phyloP scores from a whole-genome alignment of 1,140 invertebrate species.

The Heliconius hewitsoni region DNA sequence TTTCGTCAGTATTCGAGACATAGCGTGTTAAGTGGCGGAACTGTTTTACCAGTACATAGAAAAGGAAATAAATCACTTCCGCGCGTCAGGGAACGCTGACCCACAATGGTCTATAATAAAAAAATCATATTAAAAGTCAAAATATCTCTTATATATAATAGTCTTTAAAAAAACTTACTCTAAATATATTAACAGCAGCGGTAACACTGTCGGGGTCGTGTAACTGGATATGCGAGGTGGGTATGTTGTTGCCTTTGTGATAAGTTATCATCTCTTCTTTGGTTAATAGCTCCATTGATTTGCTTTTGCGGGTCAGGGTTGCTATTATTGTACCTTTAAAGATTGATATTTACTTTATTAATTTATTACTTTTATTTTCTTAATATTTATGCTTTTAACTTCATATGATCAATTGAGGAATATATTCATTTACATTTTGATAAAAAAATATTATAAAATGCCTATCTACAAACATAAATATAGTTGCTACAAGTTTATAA shows the following conservation, averaged over 20 bases:
- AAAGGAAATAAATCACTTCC: no score
- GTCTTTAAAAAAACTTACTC: constrained; percentile 82
- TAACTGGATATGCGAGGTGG: constrained; percentile 96
- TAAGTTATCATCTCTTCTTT: constrained; percentile 97
- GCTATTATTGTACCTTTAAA: constrained; percentile 89
- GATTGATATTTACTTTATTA: neutral
- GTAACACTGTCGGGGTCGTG: constrained; percentile 97
- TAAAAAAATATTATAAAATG: no score
- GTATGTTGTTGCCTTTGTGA: constrained; percentile 93
- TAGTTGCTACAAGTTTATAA: no score
- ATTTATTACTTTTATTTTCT: neutral
- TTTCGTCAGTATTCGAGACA: no score
- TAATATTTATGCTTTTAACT: neutral
- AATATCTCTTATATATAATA: no score
- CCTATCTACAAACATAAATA: no score
- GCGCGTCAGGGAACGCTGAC: no score
- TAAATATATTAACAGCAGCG: constrained; percentile 94
- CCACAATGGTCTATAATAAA: no score
- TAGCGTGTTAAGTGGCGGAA: no score
- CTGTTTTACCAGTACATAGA: no score
- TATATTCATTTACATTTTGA: no score
- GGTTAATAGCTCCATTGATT: constrained; percentile 89
- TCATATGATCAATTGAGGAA: neutral
- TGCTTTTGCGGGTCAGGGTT: constrained; percentile 91
- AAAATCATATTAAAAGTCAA: no score